Percentiles rank a stretch among this genome's conserved stretches.
Evolutionary conservation across 1,140 invertebrate genomes (phyloP).

Genomic region (Micrasema longulum): DNA sequence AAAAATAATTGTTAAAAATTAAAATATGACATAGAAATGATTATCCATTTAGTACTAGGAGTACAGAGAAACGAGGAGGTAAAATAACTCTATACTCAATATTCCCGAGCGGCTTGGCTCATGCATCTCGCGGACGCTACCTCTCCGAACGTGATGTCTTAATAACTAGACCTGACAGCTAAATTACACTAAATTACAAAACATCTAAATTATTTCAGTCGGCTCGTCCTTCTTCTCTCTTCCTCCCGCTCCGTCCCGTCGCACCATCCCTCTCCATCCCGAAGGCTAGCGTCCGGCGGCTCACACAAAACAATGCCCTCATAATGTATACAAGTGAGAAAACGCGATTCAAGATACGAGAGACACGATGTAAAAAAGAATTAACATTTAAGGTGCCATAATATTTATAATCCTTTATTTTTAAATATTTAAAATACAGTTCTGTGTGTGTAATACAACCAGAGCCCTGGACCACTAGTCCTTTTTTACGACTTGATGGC

Average conservation of each 20-base stretch:
- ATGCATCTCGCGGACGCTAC: constrained; percentile 15
- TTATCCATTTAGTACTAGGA: too few species aligned
- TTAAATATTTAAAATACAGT: too few species aligned
- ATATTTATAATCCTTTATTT: too few species aligned
- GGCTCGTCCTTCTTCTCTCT: constrained; percentile 32
- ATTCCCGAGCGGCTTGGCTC: constrained; percentile 15
- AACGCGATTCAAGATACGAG: background rate
- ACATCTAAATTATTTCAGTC: constrained; percentile 56
- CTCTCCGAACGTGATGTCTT: constrained; percentile 55
- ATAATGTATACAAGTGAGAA: constrained; percentile 30
- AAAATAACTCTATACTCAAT: background rate
- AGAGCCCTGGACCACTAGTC: too few species aligned
- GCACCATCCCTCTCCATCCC: constrained; percentile 17
- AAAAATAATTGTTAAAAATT: too few species aligned
- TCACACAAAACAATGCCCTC: constrained; percentile 37
- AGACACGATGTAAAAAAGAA: background rate
- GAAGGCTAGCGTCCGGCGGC: constrained; percentile 36
- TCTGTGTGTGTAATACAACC: too few species aligned
- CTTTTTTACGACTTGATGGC: too few species aligned
- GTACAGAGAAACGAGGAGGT: background rate
- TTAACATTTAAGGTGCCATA: too few species aligned
- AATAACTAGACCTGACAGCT: constrained; percentile 57
- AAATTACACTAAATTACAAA: constrained; percentile 57
- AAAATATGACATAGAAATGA: too few species aligned
- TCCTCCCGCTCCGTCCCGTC: background rate